Base-by-base conservation (phyloP, 2,797 vertebrate species). In the Parambassis ranga region DNA sequence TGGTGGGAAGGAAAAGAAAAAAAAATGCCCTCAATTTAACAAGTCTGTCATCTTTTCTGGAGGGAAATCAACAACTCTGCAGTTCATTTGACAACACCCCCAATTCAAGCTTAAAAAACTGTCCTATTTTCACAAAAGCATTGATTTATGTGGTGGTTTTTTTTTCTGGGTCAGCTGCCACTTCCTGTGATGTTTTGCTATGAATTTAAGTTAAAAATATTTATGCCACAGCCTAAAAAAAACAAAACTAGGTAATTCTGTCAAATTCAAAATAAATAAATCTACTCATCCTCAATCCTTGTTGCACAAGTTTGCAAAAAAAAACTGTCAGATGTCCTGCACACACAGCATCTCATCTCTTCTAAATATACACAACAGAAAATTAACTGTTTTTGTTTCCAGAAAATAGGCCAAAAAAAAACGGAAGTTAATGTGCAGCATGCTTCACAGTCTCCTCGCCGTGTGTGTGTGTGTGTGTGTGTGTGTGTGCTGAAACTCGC, bases 91-190 rank as follows among this genome's bases (percentile, higher is more conserved):
- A 49, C 60, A 71, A 71, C 46, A 39, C n/a, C 26, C 8, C 18
- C 16, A 43, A 51, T 50, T 47, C 14, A 27, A 35, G 26, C 16
- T 28, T 15, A 15, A 31, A 41, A 65, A 79, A 37, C 16, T 62
- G 63, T 39, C 58, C 51, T 44, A 44, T 65, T 72, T 77, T 23
- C 7, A 43, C 20, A 13, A 15, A 57, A 64, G 9, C 56, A 79
- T 58, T 62, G 62, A 78, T 80, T 66, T 43, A 6, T 58, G 16
- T 52, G n/a, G n/a, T n/a, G n/a, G n/a, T n/a, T n/a, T n/a, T n/a
- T n/a, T n/a, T 72, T 78, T 83, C 74, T 76, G 60, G 75, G 75
- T 81, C 62, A 78, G 36, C 52, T 39, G 55, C 60, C 63, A 3
- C 53, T 51, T 62, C 18, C 30, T 32, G 10, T 49, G 26, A 69